Conservation (phyloP, 2,797 vertebrate species). For the Centropyge bicolor region DNA sequence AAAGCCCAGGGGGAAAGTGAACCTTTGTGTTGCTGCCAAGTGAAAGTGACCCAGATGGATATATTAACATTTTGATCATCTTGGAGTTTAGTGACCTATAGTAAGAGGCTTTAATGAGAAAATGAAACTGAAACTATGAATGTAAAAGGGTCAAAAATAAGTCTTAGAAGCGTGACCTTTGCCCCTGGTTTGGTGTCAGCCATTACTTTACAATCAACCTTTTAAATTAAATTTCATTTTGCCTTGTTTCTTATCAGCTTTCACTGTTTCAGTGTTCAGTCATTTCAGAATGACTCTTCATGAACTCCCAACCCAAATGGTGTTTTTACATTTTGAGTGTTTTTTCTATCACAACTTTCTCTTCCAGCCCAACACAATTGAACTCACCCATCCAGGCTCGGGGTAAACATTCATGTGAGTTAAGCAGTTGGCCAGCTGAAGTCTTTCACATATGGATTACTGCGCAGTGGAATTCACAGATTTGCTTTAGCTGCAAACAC, state of each 20-base stretch:
- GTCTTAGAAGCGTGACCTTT: too few species aligned
- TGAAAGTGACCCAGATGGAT: too few species aligned
- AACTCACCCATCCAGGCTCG: not conserved
- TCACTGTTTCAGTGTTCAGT: not conserved
- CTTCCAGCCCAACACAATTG: not conserved
- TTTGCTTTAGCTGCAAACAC: slow-evolving; percentile 27
- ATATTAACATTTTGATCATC: too few species aligned
- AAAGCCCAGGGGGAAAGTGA: too few species aligned
- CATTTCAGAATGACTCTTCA: too few species aligned
- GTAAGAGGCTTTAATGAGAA: not conserved
- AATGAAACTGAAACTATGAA: not conserved
- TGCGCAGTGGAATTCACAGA: slow-evolving; percentile 6
- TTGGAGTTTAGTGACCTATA: too few species aligned
- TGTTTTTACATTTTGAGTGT: not conserved
- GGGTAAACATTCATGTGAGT: slow-evolving; percentile 3
- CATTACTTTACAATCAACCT: too few species aligned
- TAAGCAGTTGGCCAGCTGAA: not conserved
- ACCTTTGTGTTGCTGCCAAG: too few species aligned
- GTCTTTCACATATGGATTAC: not conserved
- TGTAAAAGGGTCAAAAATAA: too few species aligned
- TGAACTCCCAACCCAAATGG: not conserved
- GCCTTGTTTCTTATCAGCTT: not conserved
- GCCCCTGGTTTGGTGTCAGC: too few species aligned
- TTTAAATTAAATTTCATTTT: not conserved
- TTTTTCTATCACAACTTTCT: not conserved